phyloP scores from a whole-genome alignment of 2,113 vertebrate species.

The Nycticorax nycticorax region DNA sequence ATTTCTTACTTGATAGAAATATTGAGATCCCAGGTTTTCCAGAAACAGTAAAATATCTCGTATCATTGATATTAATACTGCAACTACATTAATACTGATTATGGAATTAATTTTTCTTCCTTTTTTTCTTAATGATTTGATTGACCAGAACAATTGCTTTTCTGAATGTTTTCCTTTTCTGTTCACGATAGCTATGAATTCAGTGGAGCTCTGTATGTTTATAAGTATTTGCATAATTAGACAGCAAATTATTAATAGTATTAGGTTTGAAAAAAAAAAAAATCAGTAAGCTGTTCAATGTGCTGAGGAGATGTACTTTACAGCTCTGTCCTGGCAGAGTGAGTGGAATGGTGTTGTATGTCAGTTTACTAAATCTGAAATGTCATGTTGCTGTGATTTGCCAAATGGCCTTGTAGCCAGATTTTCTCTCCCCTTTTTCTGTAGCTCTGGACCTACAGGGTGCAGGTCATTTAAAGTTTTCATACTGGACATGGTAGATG shows the following conservation, averaged over 20 bases:
- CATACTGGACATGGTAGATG: background rate
- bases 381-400: background rate
- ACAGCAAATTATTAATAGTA: background rate
- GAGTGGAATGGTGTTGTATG: background rate
- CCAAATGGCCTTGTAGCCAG: background rate
- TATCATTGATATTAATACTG: background rate
- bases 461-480: background rate
- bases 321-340: background rate
- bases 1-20: background rate
- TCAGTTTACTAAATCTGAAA: slow-evolving; percentile 12
- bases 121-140: background rate
- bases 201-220: background rate
- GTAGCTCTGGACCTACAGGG: background rate
- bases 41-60: background rate
- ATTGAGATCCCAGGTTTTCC: background rate
- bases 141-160: background rate
- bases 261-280: background rate
- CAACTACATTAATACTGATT: background rate
- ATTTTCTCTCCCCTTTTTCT: background rate
- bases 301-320: background rate
- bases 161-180: background rate
- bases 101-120: background rate
- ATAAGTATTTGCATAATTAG: background rate
- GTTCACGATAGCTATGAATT: background rate
- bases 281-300: background rate